Evolutionary conservation across 2,888 invertebrate genomes (phyloP).

Genomic region (Acleris literana): DNA sequence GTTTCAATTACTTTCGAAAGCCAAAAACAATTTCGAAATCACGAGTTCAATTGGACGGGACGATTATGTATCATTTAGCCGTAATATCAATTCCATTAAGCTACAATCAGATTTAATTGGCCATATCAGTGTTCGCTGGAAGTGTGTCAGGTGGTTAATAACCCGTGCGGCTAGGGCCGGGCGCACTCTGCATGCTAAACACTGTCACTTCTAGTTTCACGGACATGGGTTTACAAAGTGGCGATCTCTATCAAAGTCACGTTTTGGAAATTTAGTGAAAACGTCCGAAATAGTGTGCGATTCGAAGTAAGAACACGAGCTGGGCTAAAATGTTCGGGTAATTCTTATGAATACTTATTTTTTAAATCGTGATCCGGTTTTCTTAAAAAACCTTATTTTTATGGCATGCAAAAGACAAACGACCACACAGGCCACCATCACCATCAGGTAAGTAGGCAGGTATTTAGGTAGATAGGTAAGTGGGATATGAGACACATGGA

Average conservation of each 20-base stretch:
- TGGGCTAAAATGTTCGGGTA: background rate
- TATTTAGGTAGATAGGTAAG: too few species aligned
- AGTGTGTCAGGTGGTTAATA: conserved; percentile 60
- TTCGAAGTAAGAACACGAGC: conserved; percentile 40
- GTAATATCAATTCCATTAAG: conserved; percentile 22
- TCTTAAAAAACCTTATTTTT: too few species aligned
- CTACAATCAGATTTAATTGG: conserved; percentile 28
- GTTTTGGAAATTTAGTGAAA: conserved; percentile 64
- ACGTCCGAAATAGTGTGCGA: conserved; percentile 49
- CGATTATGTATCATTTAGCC: conserved; percentile 18
- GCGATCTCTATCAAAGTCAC: conserved; percentile 74
- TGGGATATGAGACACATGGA: too few species aligned
- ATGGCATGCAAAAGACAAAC: too few species aligned
- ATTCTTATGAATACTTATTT: background rate
- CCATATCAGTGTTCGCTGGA: conserved; percentile 29
- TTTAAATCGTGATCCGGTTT: background rate
- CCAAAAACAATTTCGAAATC: conserved; percentile 24
- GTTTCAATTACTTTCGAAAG: conserved; percentile 18
- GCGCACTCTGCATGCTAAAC: conserved; percentile 48
- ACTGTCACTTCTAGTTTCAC: conserved; percentile 61
- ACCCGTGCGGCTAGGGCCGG: conserved; percentile 46
- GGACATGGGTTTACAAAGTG: conserved; percentile 66
- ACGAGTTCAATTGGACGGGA: background rate
- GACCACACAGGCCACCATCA: too few species aligned
- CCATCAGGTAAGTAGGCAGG: too few species aligned